Base-by-base conservation (phyloP, 2,888 invertebrate species). In the Drosophila lacicola region DNA sequence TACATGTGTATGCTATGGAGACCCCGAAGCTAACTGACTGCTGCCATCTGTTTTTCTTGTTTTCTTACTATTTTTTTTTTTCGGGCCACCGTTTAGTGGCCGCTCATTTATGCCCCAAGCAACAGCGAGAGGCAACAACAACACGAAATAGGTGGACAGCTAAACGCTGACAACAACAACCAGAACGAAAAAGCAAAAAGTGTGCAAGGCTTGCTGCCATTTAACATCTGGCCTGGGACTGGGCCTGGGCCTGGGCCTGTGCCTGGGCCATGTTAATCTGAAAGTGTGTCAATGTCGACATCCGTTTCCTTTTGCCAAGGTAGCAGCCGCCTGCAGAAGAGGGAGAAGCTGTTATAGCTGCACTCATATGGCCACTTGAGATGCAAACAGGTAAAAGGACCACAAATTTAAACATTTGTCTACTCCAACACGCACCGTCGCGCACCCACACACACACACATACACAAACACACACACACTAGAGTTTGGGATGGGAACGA, bases 231-330 rank as follows among this genome's bases (percentile, higher is more conserved):
- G 39, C 45, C 29, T 13, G 65, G 56, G 68, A 58, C 14, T 69
- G 58, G 36, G 39, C 13, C 11, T 33, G 49, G 8, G 37, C 17
- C 19, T 19, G 46, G 11, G 46, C 3, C 11, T 37, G 54, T 14
- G 45, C 41, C 44, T 10, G 65, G 42, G 53, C 47, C 63, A 75
- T 82, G 79, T 82, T 82, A 75, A 82, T 82, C 74, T 68, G 73
- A 88, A 90, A 89, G 74, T 90, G 77, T 90, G 90, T 89, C 90
- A 90, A 90, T 90, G 89, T 83, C 90, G 84, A 73, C 78, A 88
- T 86, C 88, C 83, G 86, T 83, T 79, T 88, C 83, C 88, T 78
- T 66, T 62, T 50, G 74, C 76, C 80, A 74, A 73, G 75, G 70
- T 47, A 45, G 9, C 75, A 47, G 60, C 50, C 37, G 47, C 39